Evolutionary conservation across 2,888 invertebrate genomes (phyloP), one percentile per base, ranked within the genome.

Genomic region (Sialis fuliginosa): DNA sequence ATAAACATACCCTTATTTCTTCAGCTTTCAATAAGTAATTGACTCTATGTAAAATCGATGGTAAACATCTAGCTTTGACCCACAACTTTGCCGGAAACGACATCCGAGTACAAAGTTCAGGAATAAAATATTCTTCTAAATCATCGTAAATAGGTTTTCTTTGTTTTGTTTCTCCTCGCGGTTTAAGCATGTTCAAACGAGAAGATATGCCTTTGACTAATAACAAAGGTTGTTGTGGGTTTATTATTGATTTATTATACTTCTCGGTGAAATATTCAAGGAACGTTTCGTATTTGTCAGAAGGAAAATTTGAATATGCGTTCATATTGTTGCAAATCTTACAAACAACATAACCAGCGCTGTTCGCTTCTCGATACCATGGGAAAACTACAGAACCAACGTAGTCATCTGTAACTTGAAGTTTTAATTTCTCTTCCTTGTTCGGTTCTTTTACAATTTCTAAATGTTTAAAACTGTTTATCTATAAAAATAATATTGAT

Each of bases 51-150:
- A 96, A 58, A 48, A 93, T 75, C 13, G 86, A 81, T 0, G 97
- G 96, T 48, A 98, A 59, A 46, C 85, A 73, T 2, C 79, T 75
- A 0, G 87, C 81, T 63, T 95, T 91, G 22, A 85, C 70, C 88
- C 92, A 95, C 49, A 92, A 68, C 8, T 80, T 67, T 12, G 79
- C 74, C 0, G 87, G 83, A 58, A 76, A 85, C 1, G 71, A 68
- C 51, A 79, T 78, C 56, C 73, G 77, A 31, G 78, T 73, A 58
- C 91, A 88, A 52, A 92, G 70, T 64, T 98, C 97, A 0, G 96
- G 92, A 8, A 96, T 74, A 41, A 96, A 72, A 48, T 81, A 72
- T 53, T 86, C 79, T 1, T 69, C 65, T 49, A 73, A 69, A 10
- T 76, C 74, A 41, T 77, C 75, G 1, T 70, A 52, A 44, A 65